These are phyloP conservation scores for Dynastes grantii DNA, from an alignment of 2,888 invertebrate species.

Conservation along the genomic window DNA sequence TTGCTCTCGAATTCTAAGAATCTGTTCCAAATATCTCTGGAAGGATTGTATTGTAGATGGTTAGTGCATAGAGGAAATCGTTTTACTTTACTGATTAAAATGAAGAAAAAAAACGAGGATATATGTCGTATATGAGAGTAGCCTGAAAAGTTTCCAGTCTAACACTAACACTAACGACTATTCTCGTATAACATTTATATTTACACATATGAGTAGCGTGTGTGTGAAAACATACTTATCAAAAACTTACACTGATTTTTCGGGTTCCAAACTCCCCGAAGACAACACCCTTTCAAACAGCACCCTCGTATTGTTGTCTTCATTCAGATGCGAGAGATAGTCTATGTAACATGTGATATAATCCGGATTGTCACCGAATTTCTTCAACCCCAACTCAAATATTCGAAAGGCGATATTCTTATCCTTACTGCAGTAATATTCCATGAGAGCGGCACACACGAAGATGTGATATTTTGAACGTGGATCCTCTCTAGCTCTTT, in stretches of 20 bases:
- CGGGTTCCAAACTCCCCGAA: constrained; percentile 90
- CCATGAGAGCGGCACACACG: constrained; percentile 98
- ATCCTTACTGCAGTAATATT: constrained; percentile 99
- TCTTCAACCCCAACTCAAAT: constrained; percentile 97
- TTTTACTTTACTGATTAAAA: too few relatives aligned
- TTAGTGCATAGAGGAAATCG: too few relatives aligned
- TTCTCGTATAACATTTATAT: neutral
- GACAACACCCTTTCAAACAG: constrained; percentile 97
- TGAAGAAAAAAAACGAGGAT: too few relatives aligned
- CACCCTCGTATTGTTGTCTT: constrained; percentile 99
- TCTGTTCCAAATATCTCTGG: constrained; percentile 96
- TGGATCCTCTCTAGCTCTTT: constrained; percentile 92
- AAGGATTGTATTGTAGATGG: constrained; percentile 38
- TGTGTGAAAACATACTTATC: neutral
- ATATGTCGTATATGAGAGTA: too few relatives aligned
- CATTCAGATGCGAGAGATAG: constrained; percentile 97
- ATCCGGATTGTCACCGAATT: constrained; percentile 95
- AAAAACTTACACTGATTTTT: constrained; percentile 86
- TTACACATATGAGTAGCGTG: neutral
- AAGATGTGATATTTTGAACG: constrained; percentile 93
- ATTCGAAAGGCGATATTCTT: constrained; percentile 97
- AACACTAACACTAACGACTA: too few relatives aligned
- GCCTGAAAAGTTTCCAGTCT: too few relatives aligned
- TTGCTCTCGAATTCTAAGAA: constrained; percentile 99
- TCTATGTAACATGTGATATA: constrained; percentile 97